Conservation (phyloP, 2,113 vertebrate species). For the Chroicocephalus ridibundus region DNA sequence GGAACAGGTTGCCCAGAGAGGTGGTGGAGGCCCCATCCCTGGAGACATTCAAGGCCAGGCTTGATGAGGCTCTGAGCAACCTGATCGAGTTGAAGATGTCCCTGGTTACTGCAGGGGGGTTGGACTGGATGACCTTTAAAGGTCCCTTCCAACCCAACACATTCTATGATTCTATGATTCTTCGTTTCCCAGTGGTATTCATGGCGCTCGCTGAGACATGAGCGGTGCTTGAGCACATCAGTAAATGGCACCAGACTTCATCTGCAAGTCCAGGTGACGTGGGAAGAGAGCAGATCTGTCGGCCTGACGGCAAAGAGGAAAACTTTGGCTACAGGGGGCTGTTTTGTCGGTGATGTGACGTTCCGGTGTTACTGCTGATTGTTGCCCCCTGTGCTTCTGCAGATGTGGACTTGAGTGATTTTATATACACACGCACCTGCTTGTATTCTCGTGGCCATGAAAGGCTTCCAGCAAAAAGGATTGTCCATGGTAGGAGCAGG, state of each 20-base stretch:
- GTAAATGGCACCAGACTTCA: rapidly evolving
- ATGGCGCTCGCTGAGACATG: rapidly evolving
- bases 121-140: too few species aligned
- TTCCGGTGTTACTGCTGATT: background rate
- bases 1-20: too few species aligned
- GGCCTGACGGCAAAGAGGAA: background rate
- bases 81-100: too few species aligned
- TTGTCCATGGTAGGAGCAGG: rapidly evolving
- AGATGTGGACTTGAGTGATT: background rate
- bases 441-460: rapidly evolving
- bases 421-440: rapidly evolving
- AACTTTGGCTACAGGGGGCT: rapidly evolving
- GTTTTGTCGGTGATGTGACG: rapidly evolving
- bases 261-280: rapidly evolving
- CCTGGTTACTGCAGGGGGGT: too few species aligned
- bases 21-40: too few species aligned
- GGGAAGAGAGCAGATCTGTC: too few species aligned
- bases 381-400: background rate
- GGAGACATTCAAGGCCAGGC: too few species aligned
- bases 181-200: rapidly evolving
- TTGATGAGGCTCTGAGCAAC: too few species aligned
- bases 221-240: rapidly evolving
- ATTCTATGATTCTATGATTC: too few species aligned
- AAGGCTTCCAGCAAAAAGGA: background rate
- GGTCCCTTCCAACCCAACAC: too few species aligned